Percentiles rank a stretch among this genome's conserved stretches.
Conservation (phyloP, 2,888 invertebrate species). For the Eucera pruinosa region DNA sequence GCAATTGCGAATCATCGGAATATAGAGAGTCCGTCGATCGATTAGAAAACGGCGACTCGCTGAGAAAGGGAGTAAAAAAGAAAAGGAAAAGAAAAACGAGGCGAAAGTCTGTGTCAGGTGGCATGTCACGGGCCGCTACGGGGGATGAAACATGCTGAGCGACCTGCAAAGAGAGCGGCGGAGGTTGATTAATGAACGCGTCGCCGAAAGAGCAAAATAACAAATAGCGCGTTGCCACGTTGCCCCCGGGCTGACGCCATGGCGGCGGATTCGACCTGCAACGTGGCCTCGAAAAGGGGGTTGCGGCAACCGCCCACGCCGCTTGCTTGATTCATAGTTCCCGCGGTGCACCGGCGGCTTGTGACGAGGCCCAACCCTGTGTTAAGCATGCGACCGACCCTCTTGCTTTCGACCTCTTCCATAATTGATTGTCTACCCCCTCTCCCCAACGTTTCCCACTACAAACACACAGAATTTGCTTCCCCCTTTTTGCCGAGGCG, state of each 20-base stretch:
- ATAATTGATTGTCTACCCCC: constrained; percentile 47
- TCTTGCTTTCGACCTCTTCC: constrained; percentile 6
- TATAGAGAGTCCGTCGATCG: too few species aligned
- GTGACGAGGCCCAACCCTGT: constrained; percentile 62
- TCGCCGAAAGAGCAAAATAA: constrained; percentile 80
- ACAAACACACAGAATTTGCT: too few species aligned
- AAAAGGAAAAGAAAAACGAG: constrained; percentile 38
- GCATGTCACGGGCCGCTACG: constrained; percentile 55
- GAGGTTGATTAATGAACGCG: constrained; percentile 81
- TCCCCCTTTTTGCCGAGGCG: neutral
- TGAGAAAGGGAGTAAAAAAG: neutral
- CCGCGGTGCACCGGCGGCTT: constrained; percentile 57
- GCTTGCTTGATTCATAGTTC: constrained; percentile 70
- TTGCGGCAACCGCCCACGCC: constrained; percentile 46
- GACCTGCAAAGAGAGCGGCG: constrained; percentile 72
- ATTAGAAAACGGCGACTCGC: neutral
- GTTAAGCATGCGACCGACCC: constrained; percentile 45
- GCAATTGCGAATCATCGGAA: too few species aligned
- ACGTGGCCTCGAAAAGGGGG: constrained; percentile 20
- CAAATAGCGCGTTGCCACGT: constrained; percentile 78
- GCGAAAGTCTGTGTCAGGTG: constrained; percentile 48
- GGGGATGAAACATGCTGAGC: constrained; percentile 76
- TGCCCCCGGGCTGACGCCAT: constrained; percentile 48
- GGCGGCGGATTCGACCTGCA: constrained; percentile 24
- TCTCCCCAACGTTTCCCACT: neutral